phyloP scores from a whole-genome alignment of 2,888 invertebrate species.

The Microctonus aethiopoides region DNA sequence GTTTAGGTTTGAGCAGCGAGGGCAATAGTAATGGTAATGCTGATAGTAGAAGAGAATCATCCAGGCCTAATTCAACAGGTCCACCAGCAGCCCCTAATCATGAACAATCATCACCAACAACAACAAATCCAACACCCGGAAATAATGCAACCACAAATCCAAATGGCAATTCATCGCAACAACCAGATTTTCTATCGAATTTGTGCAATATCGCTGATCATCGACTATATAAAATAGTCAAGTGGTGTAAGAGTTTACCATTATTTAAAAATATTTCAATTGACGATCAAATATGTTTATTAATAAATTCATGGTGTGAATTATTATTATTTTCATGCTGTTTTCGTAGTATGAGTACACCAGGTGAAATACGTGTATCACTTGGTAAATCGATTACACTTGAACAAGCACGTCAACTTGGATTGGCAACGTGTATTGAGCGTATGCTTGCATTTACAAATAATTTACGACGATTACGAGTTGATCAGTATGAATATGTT shows the following conservation, averaged over 20 bases:
- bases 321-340: conserved; percentile 91
- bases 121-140: conserved; percentile 34
- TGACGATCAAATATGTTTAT: conserved; percentile 96
- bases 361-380: conserved; percentile 86
- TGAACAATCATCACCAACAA: conserved; percentile 44
- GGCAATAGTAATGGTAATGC: conserved; percentile 44
- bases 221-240: conserved; percentile 95
- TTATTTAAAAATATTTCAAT: conserved; percentile 97
- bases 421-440: conserved; percentile 88
- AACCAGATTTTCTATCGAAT: conserved; percentile 88
- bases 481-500: conserved; percentile 96
- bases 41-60: conserved; percentile 41
- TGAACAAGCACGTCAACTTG: conserved; percentile 78
- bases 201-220: conserved; percentile 95
- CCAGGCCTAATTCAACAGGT: conserved; percentile 45
- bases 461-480: conserved; percentile 86
- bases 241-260: conserved; percentile 98
- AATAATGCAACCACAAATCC: conserved; percentile 45
- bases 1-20: conserved; percentile 32
- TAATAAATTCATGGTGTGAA: conserved; percentile 98
- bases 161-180: conserved; percentile 59
- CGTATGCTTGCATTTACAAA: conserved; percentile 95
- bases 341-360: conserved; percentile 91
- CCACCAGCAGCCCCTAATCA: conserved; percentile 42
- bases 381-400: conserved; percentile 75